A percentile compares a stretch with the other conserved stretches of the same genome.
Conservation (phyloP, 2,113 vertebrate species). For the Oncorhynchus keta region DNA sequence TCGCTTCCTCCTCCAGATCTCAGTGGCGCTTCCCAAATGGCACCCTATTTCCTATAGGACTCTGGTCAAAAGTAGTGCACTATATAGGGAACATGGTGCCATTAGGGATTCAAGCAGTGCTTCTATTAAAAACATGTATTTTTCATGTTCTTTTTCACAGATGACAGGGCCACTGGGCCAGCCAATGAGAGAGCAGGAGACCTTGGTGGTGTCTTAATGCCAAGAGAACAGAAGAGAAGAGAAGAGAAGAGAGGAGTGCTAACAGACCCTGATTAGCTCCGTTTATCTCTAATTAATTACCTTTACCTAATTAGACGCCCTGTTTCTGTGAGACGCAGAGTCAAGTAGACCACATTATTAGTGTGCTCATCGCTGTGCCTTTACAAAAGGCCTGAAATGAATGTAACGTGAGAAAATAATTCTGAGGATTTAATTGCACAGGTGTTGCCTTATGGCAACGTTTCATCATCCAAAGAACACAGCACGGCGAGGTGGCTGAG, state of each 20-base stretch:
- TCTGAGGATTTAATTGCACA: constrained; percentile 96
- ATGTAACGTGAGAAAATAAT: constrained; percentile 95
- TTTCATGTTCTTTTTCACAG: constrained; percentile 62
- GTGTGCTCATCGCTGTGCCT: constrained; percentile 91
- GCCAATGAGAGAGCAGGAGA: constrained; percentile 80
- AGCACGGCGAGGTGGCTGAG: no score
- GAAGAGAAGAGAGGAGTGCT: constrained; percentile 78
- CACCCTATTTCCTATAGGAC: not conserved
- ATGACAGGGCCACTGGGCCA: constrained; percentile 67
- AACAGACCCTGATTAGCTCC: constrained; percentile 98
- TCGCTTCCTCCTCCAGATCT: not conserved
- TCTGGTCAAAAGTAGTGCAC: constrained; percentile 36
- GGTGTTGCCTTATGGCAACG: constrained; percentile 99
- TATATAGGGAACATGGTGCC: no score
- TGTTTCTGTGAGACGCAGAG: constrained; percentile 95
- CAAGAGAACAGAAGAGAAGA: constrained; percentile 75
- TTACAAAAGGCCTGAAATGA: constrained; percentile 98
- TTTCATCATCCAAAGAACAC: constrained; percentile 90
- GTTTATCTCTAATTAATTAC: constrained; percentile 99
- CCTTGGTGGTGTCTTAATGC: constrained; percentile 87
- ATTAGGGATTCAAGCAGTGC: constrained; percentile 5
- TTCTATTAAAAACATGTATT: constrained; percentile 56
- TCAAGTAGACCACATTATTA: constrained; percentile 99
- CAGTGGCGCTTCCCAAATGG: no score
- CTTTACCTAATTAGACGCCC: constrained; percentile 99